Evolutionary conservation across 1,140 invertebrate genomes (phyloP).

Genomic region (Drosophila takahashii): DNA sequence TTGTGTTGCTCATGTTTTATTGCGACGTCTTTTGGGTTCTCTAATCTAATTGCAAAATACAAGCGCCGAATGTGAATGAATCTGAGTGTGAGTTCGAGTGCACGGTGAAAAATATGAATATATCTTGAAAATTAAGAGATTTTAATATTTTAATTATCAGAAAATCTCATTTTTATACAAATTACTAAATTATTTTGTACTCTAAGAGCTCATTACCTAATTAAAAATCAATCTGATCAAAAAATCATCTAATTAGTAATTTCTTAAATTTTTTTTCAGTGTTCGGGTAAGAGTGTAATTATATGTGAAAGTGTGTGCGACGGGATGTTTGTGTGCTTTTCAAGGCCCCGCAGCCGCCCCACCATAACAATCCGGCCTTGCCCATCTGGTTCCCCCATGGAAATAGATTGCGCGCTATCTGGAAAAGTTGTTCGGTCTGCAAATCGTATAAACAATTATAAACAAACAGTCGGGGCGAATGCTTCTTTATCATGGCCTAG

Average conservation of each 20-base stretch:
- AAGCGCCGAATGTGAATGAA: constrained; percentile 39
- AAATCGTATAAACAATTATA: constrained; percentile 82
- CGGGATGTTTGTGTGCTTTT: constrained; percentile 59
- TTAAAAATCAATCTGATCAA: too few relatives aligned
- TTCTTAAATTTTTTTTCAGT: not conserved
- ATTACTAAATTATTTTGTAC: too few relatives aligned
- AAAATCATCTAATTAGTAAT: too few relatives aligned
- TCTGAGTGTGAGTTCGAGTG: constrained; percentile 10
- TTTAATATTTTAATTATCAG: too few relatives aligned
- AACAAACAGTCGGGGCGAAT: constrained; percentile 68
- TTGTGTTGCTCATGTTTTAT: constrained; percentile 64
- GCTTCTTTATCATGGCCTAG: constrained; percentile 78
- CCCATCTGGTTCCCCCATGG: constrained; percentile 22
- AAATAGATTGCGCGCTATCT: constrained; percentile 72
- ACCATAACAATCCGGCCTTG: constrained; percentile 25
- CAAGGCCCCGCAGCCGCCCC: constrained; percentile 31
- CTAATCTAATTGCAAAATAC: constrained; percentile 81
- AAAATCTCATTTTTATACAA: not conserved
- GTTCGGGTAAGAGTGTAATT: constrained; percentile 4
- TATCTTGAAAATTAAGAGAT: not conserved
- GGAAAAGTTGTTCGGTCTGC: constrained; percentile 54
- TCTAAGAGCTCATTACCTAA: too few relatives aligned
- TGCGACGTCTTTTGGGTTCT: constrained; percentile 71
- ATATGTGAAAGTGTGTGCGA: constrained; percentile 16
- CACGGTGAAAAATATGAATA: not conserved